Evolutionary conservation across 2,888 invertebrate species (phyloP), one percentile per base, ranked within the genome.

Genomic region (Theretra japonica): DNA sequence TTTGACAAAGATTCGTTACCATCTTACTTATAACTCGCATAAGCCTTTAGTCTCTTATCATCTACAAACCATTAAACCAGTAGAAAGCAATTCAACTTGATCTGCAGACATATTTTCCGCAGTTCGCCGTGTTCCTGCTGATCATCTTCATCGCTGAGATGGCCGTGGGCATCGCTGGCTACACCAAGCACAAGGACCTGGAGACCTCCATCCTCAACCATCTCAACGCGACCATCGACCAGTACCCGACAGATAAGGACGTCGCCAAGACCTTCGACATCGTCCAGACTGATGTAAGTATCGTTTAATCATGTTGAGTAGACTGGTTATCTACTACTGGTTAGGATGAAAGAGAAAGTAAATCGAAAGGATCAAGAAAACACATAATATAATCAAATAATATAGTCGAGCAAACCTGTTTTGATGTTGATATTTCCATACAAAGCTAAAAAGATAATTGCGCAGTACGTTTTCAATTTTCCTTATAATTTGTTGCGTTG

Each of bases 81-180:
- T 21, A 1, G 11, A 50, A 60, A 50, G 6, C 50, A 50, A 19
- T 60, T 28, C n/a, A 60, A 41, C 28, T 70, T 70, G 25, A 69
- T 21, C 25, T 17, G 5, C 25, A 65, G 65, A 65, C 57, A 15
- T 56, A 21, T 74, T 73, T 60, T 73, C 28, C 71, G 21, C 89
- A 97, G 97, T 98, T 97, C 94, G 96, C 97, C 4, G 95, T 96
- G 70, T 95, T 98, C 80, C 93, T 98, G 84, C 95, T 97, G 71
- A 88, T 97, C 62, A 97, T 98, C 81, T 97, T 98, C 90, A 94
- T 97, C 15, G 92, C 97, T 77, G 98, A 99, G 93, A 91, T 98
- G 80, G 97, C 97, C 0, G 97, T 97, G 76, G 98, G 98, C 78
- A 96, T 98, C 83, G 96, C 97, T n/a, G 97, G 97, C 68, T 97